These are phyloP conservation scores for Heliocidaris tuberculata DNA, from an alignment of 35 echinoderm and acorn worm species.

Conservation along the genomic window DNA sequence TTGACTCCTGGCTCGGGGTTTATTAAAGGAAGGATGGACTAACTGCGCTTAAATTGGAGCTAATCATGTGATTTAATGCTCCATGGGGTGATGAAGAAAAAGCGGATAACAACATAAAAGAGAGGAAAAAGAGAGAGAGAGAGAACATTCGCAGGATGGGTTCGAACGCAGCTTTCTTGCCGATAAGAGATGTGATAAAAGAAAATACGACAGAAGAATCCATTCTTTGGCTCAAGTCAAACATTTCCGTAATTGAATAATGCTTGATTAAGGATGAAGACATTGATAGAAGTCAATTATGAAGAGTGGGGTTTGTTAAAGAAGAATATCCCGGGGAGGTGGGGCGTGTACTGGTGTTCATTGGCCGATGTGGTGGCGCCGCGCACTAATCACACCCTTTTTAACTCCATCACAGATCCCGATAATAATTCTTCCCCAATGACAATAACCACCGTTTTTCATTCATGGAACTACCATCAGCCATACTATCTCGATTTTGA, in stretches of 20 bases:
- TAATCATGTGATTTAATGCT: constrained; percentile 44
- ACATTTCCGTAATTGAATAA: constrained; percentile 45
- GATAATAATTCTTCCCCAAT: not conserved
- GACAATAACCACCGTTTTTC: not conserved
- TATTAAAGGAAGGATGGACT: constrained; percentile 46
- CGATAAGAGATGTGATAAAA: not conserved
- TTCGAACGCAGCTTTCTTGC: not conserved
- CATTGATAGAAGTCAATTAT: not conserved
- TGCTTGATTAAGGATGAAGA: constrained; percentile 9
- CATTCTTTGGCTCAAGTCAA: constrained; percentile 19
- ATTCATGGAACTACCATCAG: not conserved
- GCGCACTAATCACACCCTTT: not conserved
- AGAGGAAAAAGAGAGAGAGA: not conserved
- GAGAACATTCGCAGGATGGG: not conserved
- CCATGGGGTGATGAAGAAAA: not conserved
- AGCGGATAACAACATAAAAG: too few relatives aligned
- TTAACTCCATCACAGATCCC: not conserved
- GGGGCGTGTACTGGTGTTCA: not conserved
- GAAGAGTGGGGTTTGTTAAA: not conserved
- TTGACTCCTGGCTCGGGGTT: constrained; percentile 19
- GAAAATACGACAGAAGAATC: not conserved
- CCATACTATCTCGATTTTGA: not conserved
- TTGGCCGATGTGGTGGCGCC: not conserved
- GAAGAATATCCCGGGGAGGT: not conserved
- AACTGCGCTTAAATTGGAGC: constrained; percentile 11